Base-by-base conservation (phyloP, 2,888 invertebrate genomes). In the Oligia latruncula region DNA sequence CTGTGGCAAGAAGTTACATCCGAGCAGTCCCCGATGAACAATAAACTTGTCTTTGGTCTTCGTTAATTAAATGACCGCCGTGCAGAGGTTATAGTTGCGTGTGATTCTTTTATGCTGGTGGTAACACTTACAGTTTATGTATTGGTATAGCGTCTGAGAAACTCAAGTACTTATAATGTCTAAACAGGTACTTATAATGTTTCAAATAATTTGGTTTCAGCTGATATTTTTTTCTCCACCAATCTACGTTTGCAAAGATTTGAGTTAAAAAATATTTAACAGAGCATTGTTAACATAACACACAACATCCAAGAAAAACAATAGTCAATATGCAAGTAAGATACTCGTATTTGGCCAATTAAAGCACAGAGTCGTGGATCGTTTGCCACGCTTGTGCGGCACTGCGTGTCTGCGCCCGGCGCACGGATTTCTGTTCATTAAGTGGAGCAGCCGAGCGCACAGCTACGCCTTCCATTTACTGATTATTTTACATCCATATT, bases 31-130 rank as follows among this genome's bases (percentile, higher is more conserved):
- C 85, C 67, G n/a, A 29, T 52, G 71, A 52, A 74, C 81, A 71
- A 85, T 85, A 52, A 74, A 85, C 85, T 84, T 66, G 67, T 71
- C 74, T 80, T 46, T 74, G 82, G 55, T 17, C 60, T 40, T 52
- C 64, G 71, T 52, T 84, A 67, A 85, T 83, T 80, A 85, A 83
- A 84, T 71, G 62, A n/a, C 58, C 71, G 35, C 58, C 64, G 52
- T 11, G 46, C 11, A 62, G 29, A 80, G 65, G 81, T 67, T 64
- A 20, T 67, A 29, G 65, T 67, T 11, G 62, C 55, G 35, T 78
- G 43, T 58, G 60, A 78, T 58, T 77, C 64, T 79, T 79, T 49
- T 35, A 79, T 71, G 62, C 2, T 9, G 11, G 20, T n/a, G 17
- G 15, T 71, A 29, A 49, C 40, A 23, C 35, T 52, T 70, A 70